These are phyloP conservation scores for Columba janthina DNA, from an alignment of 2,113 vertebrate species.

Conservation along the genomic window DNA sequence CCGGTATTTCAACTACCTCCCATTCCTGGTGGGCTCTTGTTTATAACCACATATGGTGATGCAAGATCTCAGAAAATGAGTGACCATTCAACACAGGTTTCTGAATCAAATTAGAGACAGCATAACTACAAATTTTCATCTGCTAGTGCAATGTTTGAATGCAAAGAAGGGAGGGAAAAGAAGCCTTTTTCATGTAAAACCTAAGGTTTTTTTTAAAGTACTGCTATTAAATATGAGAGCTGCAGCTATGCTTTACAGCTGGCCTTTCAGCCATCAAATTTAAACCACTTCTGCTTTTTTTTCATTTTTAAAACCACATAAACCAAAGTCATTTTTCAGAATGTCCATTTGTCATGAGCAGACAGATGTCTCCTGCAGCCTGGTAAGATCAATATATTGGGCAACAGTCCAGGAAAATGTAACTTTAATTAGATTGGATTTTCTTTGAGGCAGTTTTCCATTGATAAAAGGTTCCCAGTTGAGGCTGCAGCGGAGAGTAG, in stretches of 20 bases:
- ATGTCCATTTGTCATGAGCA: neutral
- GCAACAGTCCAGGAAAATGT: constrained; percentile 64
- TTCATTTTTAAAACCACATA: neutral
- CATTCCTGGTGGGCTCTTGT: neutral
- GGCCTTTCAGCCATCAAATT: neutral
- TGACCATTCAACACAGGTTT: neutral
- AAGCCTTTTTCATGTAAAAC: neutral
- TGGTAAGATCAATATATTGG: constrained; percentile 46
- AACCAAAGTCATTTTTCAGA: neutral
- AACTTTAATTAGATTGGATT: constrained; percentile 61
- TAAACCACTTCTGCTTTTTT: neutral
- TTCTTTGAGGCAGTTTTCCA: constrained; percentile 69
- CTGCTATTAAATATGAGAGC: neutral
- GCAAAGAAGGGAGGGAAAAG: neutral
- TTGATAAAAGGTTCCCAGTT: neutral
- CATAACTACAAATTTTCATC: neutral
- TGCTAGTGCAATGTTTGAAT: neutral
- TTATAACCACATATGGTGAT: rapidly evolving
- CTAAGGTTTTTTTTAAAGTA: neutral
- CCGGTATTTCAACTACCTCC: neutral
- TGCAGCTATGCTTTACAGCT: neutral
- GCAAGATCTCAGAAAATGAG: neutral
- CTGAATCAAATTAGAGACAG: neutral
- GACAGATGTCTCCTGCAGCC: constrained; percentile 1
- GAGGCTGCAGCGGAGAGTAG: neutral